phyloP scores from a whole-genome alignment of 1,140 invertebrate species.

The Tetragonula clypearis region DNA sequence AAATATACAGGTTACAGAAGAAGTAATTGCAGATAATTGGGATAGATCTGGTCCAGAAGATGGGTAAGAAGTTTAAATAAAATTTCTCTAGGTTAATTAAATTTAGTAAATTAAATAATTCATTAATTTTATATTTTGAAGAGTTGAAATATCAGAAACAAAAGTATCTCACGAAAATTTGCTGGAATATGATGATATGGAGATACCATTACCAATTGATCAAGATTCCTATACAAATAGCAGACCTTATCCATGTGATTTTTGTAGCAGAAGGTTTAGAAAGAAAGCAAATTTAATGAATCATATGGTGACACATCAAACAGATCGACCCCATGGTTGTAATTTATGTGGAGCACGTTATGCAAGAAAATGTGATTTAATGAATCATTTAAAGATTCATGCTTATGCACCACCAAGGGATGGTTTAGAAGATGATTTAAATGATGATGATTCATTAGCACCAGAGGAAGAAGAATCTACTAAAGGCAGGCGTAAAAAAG shows the following conservation, averaged over 20 bases:
- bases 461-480: conserved; percentile 76
- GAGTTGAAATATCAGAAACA: conserved; percentile 85
- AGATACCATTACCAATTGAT: conserved; percentile 89
- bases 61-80: conserved; percentile 81
- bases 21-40: conserved; percentile 90
- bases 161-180: conserved; percentile 82
- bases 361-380: conserved; percentile 88
- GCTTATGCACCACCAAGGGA: conserved; percentile 85
- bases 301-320: conserved; percentile 92
- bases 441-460: conserved; percentile 78
- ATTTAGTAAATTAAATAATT: neutral
- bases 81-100: conserved; percentile 1
- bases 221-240: conserved; percentile 91
- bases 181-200: conserved; percentile 86
- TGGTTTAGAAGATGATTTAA: conserved; percentile 81
- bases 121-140: conserved; percentile 47
- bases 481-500: conserved; percentile 79
- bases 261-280: conserved; percentile 90
- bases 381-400: conserved; percentile 91
- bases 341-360: conserved; percentile 90
- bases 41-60: conserved; percentile 87
- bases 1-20: conserved; percentile 87
- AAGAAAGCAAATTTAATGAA: conserved; percentile 92
- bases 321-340: conserved; percentile 88
- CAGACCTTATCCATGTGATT: conserved; percentile 92